Evolutionary conservation across 2,113 vertebrate species (phyloP), one percentile per base, ranked within the genome.

Genomic region (Okapia johnstoni): DNA sequence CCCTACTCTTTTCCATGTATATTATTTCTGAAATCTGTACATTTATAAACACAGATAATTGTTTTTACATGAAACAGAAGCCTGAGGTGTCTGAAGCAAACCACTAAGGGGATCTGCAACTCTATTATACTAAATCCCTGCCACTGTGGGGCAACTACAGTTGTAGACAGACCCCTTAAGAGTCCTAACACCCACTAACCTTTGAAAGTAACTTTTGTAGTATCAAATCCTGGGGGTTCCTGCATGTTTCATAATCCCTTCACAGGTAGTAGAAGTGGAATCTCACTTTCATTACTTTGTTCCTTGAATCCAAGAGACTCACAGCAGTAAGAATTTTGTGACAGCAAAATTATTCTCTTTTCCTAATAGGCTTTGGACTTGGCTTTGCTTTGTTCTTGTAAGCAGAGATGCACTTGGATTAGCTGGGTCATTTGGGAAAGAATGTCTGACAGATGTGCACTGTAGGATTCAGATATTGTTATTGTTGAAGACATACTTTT

Each of bases 391-490:
- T 87, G 89, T 86, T 21, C 89, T 92, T 87, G 12, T 36, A 88
- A 95, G 57, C 76, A 93, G 87, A 90, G 87, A 88, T 48, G 30
- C 19, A 16, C 57, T 77, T 15, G 92, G 76, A 92, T 85, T 85
- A 81, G 85, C 23, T 19, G 66, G 87, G 57, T 81, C 88, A 63
- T 33, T 36, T 76, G 95, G 87, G 92, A 90, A 81, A 85, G 61
- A 43, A 60, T 21, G 60, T 46, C 83, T 70, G 36, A 83, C 91
- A 91, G 93, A 83, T 52, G 52, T 54, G n/a, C 26, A 15, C 55
- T 25, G 70, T 50, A 23, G 58, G 93, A 96, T 48, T 96, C 94
- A 80, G 43, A 92, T 40, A 50, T 10, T 93, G 90, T 97, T 87
- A 92, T 70, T 96, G 58, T 66, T 88, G 60, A 92, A 95, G 95